A percentile compares a stretch with the other conserved stretches of the same genome.
phyloP scores from a whole-genome alignment of 2,888 invertebrate genomes.

The Eupithecia dodoneata region DNA sequence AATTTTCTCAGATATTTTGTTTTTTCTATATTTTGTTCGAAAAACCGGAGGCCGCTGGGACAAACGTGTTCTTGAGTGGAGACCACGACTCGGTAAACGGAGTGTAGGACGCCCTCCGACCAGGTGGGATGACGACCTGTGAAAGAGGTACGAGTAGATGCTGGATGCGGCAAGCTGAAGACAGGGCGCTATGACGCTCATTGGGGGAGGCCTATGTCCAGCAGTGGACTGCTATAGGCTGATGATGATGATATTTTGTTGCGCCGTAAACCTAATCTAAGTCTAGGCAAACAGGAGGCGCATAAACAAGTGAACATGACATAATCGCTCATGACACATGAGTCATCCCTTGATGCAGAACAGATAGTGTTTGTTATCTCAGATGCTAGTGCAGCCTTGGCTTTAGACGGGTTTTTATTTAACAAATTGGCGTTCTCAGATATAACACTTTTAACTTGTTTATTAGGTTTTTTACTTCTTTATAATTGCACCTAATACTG shows the following conservation, averaged over 20 bases:
- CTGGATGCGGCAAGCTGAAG: too few relatives aligned
- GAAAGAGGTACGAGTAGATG: too few relatives aligned
- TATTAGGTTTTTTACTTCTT: neutral
- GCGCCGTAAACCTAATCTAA: neutral
- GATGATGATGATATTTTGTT: too few relatives aligned
- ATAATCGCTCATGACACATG: neutral
- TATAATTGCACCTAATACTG: neutral
- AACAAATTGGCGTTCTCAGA: neutral
- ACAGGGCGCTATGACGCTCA: too few relatives aligned
- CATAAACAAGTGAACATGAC: slow-evolving; percentile 4
- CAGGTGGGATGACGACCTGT: too few relatives aligned
- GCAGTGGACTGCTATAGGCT: too few relatives aligned
- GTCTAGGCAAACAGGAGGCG: neutral
- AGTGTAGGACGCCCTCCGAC: too few relatives aligned
- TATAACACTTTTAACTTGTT: neutral
- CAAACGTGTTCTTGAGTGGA: too few relatives aligned
- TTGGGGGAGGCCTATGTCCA: too few relatives aligned
- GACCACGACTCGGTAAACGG: too few relatives aligned
- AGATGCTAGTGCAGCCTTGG: slow-evolving; percentile 30
- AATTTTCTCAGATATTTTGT: too few relatives aligned
- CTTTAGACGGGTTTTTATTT: neutral
- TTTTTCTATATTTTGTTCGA: neutral
- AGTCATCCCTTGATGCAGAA: slow-evolving; percentile 8
- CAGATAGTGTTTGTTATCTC: slow-evolving; percentile 16
- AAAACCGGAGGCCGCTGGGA: too few relatives aligned